A percentile compares a stretch with the other conserved stretches of the same genome.
phyloP scores from a whole-genome alignment of 1,140 invertebrate genomes.

The Cydia amplana region DNA sequence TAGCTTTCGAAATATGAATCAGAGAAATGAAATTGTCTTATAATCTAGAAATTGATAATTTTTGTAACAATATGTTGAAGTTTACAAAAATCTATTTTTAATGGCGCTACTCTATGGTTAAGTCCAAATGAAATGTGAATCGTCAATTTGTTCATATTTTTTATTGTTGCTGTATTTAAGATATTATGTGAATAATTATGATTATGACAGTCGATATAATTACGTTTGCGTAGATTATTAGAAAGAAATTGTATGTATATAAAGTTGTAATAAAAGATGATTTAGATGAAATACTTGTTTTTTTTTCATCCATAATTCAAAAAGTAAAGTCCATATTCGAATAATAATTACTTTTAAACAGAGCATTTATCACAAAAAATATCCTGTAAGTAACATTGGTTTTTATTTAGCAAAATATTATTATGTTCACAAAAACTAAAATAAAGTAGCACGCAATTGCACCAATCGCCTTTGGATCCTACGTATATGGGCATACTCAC shows the following conservation, averaged over 20 bases:
- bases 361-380: neutral
- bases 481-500: no score
- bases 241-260: slow-evolving; percentile 41
- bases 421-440: neutral
- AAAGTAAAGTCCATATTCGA: neutral
- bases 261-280: slow-evolving; percentile 46
- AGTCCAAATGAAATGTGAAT: slow-evolving; percentile 18
- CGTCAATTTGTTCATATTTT: neutral
- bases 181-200: slow-evolving; percentile 11
- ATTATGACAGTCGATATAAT: slow-evolving; percentile 15
- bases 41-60: neutral
- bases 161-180: neutral
- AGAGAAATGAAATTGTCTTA: neutral
- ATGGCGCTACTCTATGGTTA: slow-evolving; percentile 4
- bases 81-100: neutral
- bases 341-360: neutral
- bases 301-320: slow-evolving; percentile 22
- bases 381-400: slow-evolving; percentile 1
- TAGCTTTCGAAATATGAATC: neutral
- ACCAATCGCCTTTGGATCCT: neutral
- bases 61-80: neutral
- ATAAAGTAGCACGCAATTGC: neutral
- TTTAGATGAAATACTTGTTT: slow-evolving; percentile 38
- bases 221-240: slow-evolving; percentile 17
- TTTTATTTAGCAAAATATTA: slow-evolving; percentile 8